phyloP scores from a whole-genome alignment of 2,113 vertebrate genomes.

The Dendropsophus ebraccatus region DNA sequence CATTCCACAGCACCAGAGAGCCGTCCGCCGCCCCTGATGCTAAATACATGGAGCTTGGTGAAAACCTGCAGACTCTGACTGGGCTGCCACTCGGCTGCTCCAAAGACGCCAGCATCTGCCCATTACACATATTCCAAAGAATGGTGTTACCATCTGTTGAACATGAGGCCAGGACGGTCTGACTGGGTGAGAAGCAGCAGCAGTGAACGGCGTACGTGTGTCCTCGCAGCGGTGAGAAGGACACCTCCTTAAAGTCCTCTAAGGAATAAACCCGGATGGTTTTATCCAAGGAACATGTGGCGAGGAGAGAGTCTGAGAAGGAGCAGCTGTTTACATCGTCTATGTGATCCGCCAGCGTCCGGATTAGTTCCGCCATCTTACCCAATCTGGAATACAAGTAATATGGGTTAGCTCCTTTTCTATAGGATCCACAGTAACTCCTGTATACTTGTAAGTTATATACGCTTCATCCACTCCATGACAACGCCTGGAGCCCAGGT shows the following conservation, averaged over 20 bases:
- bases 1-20: conserved; percentile 84
- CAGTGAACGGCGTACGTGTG: conserved; percentile 92
- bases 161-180: conserved; percentile 84
- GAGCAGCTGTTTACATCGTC: conserved; percentile 91
- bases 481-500: no score
- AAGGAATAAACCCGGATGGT: conserved; percentile 83
- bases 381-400: conserved; percentile 45
- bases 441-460: no score
- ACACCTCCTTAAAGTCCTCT: conserved; percentile 77
- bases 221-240: conserved; percentile 84
- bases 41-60: conserved; percentile 73
- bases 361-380: conserved; percentile 85
- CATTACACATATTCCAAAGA: conserved; percentile 78
- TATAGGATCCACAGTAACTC: no score
- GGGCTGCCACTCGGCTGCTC: conserved; percentile 85
- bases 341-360: conserved; percentile 81
- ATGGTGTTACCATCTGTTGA: conserved; percentile 88
- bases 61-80: conserved; percentile 85
- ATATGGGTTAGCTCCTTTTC: no score
- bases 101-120: conserved; percentile 78
- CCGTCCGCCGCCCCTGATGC: conserved; percentile 89
- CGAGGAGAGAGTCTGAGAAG: conserved; percentile 82
- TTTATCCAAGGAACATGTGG: conserved; percentile 94
- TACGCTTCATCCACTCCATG: no score
- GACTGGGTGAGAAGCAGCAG: conserved; percentile 90